Evolutionary conservation across 2,113 vertebrate species (phyloP).

Genomic region (Oophaga pumilio): DNA sequence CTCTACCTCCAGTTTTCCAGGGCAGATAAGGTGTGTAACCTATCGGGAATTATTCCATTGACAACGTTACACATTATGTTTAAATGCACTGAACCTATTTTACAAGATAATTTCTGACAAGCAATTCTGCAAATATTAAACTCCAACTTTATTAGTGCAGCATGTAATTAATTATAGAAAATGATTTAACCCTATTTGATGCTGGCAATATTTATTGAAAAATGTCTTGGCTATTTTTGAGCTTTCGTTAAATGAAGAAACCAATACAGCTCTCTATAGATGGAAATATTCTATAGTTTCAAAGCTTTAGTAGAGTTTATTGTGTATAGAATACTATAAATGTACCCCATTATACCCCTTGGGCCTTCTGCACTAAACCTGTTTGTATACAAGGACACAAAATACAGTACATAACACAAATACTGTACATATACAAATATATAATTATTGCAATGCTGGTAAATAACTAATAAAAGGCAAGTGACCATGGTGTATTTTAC

Average conservation of each 20-base stretch:
- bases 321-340: no score
- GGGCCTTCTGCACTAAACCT: neutral
- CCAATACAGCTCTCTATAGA: neutral
- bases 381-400: neutral
- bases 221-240: neutral
- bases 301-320: neutral
- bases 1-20: slow-evolving; percentile 34
- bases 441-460: no score
- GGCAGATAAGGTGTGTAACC: slow-evolving; percentile 47
- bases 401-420: no score
- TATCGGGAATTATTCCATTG: slow-evolving; percentile 18
- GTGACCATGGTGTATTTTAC: no score
- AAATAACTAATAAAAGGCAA: no score
- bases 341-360: neutral
- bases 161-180: slow-evolving; percentile 32
- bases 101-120: slow-evolving; percentile 37
- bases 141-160: neutral
- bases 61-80: slow-evolving; percentile 40
- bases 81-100: slow-evolving; percentile 27
- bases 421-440: no score
- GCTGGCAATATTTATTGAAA: neutral
- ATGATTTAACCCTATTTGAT: neutral
- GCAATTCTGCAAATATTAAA: slow-evolving; percentile 33
- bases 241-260: neutral
- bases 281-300: slow-evolving; percentile 3